Conservation (phyloP, 2,113 vertebrate species). For the Vidua macroura region DNA sequence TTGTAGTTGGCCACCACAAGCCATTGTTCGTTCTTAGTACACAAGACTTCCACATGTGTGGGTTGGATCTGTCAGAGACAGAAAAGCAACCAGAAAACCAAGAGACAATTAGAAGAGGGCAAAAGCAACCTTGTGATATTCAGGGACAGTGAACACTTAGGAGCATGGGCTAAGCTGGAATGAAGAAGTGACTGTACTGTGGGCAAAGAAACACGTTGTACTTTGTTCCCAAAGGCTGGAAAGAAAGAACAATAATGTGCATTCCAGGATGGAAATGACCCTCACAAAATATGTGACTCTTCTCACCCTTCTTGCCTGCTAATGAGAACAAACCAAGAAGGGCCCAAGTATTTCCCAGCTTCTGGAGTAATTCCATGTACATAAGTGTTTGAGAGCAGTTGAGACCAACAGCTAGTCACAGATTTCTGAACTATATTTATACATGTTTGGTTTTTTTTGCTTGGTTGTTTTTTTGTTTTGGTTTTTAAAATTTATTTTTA, state of each 20-base stretch:
- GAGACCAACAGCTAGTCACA: neutral
- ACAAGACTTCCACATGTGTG: neutral
- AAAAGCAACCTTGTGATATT: neutral
- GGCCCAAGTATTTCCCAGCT: neutral
- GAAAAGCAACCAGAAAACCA: neutral
- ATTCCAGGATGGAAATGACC: neutral
- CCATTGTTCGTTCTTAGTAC: neutral
- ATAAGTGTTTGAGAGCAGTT: neutral
- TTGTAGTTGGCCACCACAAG: neutral
- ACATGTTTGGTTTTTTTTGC: neutral
- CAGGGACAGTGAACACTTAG: neutral
- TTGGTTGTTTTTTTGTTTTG: neutral
- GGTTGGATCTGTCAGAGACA: neutral
- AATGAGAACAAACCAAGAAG: neutral
- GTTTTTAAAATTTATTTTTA: too few relatives aligned
- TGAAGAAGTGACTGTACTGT: neutral
- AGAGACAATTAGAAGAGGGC: neutral
- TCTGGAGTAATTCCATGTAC: neutral
- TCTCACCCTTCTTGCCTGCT: neutral
- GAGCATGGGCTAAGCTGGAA: neutral
- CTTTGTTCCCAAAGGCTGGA: neutral
- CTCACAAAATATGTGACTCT: neutral
- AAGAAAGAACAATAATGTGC: neutral
- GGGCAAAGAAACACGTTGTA: accelerated
- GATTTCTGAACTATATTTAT: neutral